Evolutionary conservation across 2,797 vertebrate species (phyloP).

Genomic region (Psittacula echo): DNA sequence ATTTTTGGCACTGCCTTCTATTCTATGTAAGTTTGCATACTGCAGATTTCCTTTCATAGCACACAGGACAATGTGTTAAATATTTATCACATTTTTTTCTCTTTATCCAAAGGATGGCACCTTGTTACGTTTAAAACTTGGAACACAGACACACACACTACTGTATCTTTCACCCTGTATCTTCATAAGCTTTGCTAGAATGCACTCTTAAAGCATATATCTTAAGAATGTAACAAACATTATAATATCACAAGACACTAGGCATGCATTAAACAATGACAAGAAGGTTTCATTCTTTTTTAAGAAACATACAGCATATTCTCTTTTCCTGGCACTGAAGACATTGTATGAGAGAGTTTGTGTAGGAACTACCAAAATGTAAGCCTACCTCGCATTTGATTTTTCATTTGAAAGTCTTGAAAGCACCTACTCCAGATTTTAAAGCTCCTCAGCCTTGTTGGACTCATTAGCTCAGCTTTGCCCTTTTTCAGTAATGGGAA

Average conservation of each 20-base stretch:
- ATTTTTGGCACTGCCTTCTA: neutral
- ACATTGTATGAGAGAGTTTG: neutral
- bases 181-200: neutral
- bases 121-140: neutral
- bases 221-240: neutral
- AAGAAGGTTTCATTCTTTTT: neutral
- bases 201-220: neutral
- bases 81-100: neutral
- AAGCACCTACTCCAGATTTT: slow-evolving; percentile 7
- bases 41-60: neutral
- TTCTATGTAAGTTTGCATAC: neutral
- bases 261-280: neutral
- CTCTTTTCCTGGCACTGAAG: neutral
- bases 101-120: neutral
- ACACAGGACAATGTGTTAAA: neutral
- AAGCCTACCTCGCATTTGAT: neutral
- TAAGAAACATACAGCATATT: neutral
- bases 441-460: neutral
- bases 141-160: neutral
- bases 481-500: slow-evolving; percentile 18
- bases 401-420: slow-evolving; percentile 19
- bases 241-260: neutral
- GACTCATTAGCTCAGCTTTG: slow-evolving; percentile 18
- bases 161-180: neutral
- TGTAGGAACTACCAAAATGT: neutral